A percentile compares a stretch with the other conserved stretches of the same genome.
These are phyloP conservation scores for Harpegnathos saltator DNA, from an alignment of 1,140 invertebrate genomes.

Conservation along the genomic window DNA sequence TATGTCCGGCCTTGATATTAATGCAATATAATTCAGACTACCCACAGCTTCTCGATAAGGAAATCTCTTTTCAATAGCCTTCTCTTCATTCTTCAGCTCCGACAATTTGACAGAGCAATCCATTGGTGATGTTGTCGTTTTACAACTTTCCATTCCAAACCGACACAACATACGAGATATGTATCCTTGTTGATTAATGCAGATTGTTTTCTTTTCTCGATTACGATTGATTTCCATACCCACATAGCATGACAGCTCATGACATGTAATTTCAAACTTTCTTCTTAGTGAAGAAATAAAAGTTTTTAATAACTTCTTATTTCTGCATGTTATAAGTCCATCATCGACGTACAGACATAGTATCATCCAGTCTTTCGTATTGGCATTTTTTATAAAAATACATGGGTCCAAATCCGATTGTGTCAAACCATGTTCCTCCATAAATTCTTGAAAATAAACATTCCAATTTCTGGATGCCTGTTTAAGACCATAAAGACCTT, in stretches of 20 bases:
- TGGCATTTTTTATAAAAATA: not conserved
- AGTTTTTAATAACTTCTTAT: not conserved
- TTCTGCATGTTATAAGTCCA: not conserved
- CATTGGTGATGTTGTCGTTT: not conserved
- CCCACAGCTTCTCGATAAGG: constrained; percentile 9
- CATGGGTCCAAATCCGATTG: constrained; percentile 18
- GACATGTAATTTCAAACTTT: not conserved
- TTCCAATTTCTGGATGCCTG: constrained; percentile 12
- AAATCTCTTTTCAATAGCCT: not conserved
- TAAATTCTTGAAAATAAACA: not conserved
- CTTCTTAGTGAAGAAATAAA: not conserved
- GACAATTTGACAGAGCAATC: not conserved
- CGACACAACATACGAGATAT: constrained; percentile 1
- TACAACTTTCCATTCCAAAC: constrained; percentile 35
- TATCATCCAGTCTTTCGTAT: constrained; percentile 21
- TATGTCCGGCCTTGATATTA: constrained; percentile 20
- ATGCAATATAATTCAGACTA: constrained; percentile 4
- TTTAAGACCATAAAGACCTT: constrained; percentile 7
- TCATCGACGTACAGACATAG: constrained; percentile 22
- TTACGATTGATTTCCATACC: constrained; percentile 19
- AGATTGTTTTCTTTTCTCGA: not conserved
- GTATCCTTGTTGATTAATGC: constrained; percentile 20
- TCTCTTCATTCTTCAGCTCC: not conserved
- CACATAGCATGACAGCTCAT: constrained; percentile 15
- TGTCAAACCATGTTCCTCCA: not conserved